phyloP scores from a whole-genome alignment of 2,113 vertebrate species.

The Tachuris rubrigastra region DNA sequence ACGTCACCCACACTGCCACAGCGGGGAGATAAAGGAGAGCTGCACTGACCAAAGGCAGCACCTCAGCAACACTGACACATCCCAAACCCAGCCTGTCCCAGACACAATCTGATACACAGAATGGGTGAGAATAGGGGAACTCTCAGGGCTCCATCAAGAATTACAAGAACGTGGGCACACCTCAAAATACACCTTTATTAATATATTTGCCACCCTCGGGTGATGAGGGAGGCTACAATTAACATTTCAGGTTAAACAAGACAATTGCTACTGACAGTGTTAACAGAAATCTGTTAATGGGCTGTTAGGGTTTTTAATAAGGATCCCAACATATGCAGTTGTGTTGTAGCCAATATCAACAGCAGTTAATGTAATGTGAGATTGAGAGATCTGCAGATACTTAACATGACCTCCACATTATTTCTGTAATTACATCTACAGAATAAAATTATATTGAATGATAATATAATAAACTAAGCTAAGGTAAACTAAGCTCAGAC shows the following conservation, averaged over 20 bases:
- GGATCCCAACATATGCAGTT: neutral
- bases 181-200: neutral
- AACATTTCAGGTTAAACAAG: neutral
- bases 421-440: neutral
- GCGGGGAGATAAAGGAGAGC: neutral
- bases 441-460: neutral
- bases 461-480: neutral
- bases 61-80: neutral
- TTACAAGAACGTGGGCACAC: neutral
- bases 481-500: neutral
- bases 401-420: neutral
- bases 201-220: neutral
- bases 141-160: neutral
- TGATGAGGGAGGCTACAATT: neutral
- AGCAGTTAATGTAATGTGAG: neutral
- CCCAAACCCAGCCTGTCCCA: neutral
- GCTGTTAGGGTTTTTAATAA: neutral
- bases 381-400: neutral
- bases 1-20: rapidly evolving
- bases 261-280: neutral
- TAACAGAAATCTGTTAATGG: neutral
- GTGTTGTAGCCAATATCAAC: neutral
- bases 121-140: rapidly evolving
- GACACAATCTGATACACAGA: neutral
- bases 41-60: neutral